A percentile compares a stretch with the other conserved stretches of the same genome.
Conservation (phyloP, 2,113 vertebrate species). For the Trinectes maculatus region DNA sequence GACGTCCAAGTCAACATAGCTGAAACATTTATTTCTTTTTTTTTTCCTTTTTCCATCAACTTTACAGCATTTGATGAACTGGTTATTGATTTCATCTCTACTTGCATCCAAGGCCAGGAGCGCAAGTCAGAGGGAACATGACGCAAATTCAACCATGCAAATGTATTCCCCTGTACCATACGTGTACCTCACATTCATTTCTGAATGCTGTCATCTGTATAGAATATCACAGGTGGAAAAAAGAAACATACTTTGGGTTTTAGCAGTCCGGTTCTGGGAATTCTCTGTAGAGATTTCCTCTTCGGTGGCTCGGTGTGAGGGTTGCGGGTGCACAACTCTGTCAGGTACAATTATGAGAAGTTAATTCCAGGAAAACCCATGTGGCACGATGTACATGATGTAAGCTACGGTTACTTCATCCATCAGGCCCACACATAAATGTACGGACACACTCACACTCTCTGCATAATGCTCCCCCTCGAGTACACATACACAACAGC, state of each 20-base stretch:
- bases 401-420: slow-evolving; percentile 73
- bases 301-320: slow-evolving; percentile 60
- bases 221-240: slow-evolving; percentile 68
- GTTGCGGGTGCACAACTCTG: slow-evolving; percentile 75
- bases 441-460: slow-evolving; percentile 23
- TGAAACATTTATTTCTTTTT: slow-evolving; percentile 24
- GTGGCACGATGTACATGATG: slow-evolving; percentile 71
- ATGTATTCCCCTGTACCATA: slow-evolving; percentile 58
- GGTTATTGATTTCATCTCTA: slow-evolving; percentile 64
- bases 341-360: slow-evolving; percentile 74
- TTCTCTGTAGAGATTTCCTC: slow-evolving; percentile 68
- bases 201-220: slow-evolving; percentile 71
- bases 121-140: slow-evolving; percentile 54
- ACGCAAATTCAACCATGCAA: slow-evolving; percentile 64
- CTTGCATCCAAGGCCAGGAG: slow-evolving; percentile 37
- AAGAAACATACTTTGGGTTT: slow-evolving; percentile 51
- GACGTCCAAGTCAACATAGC: slow-evolving; percentile 33
- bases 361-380: slow-evolving; percentile 71
- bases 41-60: slow-evolving; percentile 42
- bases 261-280: slow-evolving; percentile 63
- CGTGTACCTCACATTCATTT: slow-evolving; percentile 56
- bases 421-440: slow-evolving; percentile 36
- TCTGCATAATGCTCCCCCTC: slow-evolving; percentile 2
- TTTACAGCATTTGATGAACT: slow-evolving; percentile 19
- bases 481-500: slow-evolving; percentile 16